These are phyloP conservation scores for Rafetus swinhoei DNA, from an alignment of 2,113 vertebrate genomes.

Conservation along the genomic window DNA sequence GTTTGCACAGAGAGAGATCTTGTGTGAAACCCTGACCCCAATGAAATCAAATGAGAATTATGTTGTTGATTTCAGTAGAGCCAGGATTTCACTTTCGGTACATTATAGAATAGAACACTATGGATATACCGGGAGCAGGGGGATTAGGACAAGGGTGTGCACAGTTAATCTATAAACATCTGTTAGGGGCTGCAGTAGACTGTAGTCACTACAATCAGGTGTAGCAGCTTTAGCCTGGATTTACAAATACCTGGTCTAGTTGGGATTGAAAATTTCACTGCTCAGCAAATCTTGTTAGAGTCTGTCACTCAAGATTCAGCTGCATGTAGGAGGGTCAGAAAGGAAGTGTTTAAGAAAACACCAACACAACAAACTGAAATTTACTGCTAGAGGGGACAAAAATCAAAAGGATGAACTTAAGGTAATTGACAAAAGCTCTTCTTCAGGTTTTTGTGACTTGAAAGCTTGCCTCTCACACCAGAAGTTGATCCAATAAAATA, in stretches of 20 bases:
- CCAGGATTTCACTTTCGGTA: conserved; percentile 18
- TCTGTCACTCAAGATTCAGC: background rate
- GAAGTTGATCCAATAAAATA: background rate
- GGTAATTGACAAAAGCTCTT: background rate
- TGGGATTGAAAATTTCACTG: conserved; percentile 43
- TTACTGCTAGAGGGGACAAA: background rate
- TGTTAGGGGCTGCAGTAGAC: conserved; percentile 49
- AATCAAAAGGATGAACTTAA: background rate
- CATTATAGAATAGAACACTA: background rate
- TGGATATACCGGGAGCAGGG: conserved; percentile 28
- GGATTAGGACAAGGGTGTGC: conserved; percentile 58
- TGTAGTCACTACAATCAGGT: background rate
- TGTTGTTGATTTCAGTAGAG: background rate
- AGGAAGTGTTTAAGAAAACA: background rate
- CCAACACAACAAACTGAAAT: background rate
- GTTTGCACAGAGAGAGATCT: background rate
- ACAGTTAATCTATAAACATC: conserved; percentile 54
- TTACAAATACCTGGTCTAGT: conserved; percentile 54
- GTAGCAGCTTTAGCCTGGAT: conserved; percentile 42
- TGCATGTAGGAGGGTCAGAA: background rate
- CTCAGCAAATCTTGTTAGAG: conserved; percentile 38
- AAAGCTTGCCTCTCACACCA: background rate
- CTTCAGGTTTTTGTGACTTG: background rate
- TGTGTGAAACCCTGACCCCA: background rate
- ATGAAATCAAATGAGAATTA: conserved; percentile 26